Percentiles rank a stretch among this genome's conserved stretches.
These are phyloP conservation scores for Chlorodrepanis virens DNA, from an alignment of 2,113 vertebrate genomes.

Conservation along the genomic window DNA sequence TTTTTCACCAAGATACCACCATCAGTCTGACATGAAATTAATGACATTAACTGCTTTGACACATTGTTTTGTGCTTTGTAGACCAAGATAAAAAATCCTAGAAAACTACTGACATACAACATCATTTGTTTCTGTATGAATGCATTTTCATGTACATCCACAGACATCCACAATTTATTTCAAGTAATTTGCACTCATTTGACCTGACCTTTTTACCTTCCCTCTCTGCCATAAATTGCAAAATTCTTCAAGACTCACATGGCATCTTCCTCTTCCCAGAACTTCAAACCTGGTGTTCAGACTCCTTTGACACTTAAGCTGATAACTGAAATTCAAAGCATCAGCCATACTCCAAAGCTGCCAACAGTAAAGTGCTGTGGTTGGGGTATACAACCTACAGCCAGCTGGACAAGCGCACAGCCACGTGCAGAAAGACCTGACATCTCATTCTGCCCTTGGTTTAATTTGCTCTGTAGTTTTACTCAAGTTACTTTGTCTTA, in stretches of 20 bases:
- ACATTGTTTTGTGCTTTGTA: neutral
- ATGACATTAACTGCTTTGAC: neutral
- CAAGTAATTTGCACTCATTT: neutral
- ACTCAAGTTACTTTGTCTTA: neutral
- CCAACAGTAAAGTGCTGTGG: neutral
- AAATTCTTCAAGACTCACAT: neutral
- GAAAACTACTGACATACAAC: neutral
- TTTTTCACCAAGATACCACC: neutral
- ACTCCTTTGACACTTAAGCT: neutral
- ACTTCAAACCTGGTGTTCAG: neutral
- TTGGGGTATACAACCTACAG: neutral
- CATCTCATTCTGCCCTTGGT: neutral
- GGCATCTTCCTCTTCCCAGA: neutral
- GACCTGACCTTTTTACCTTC: neutral
- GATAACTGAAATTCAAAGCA: neutral
- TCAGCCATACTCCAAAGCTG: neutral
- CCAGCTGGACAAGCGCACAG: neutral
- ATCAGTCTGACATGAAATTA: neutral
- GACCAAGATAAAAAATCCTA: neutral
- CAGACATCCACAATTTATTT: neutral
- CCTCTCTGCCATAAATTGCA: neutral
- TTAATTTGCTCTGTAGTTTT: neutral
- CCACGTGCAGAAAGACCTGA: neutral
- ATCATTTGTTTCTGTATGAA: neutral
- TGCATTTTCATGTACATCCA: neutral